Percentiles rank a stretch among this genome's conserved stretches.
Evolutionary conservation across 2,113 vertebrate species (phyloP).

Genomic region (Phainopepla nitens): DNA sequence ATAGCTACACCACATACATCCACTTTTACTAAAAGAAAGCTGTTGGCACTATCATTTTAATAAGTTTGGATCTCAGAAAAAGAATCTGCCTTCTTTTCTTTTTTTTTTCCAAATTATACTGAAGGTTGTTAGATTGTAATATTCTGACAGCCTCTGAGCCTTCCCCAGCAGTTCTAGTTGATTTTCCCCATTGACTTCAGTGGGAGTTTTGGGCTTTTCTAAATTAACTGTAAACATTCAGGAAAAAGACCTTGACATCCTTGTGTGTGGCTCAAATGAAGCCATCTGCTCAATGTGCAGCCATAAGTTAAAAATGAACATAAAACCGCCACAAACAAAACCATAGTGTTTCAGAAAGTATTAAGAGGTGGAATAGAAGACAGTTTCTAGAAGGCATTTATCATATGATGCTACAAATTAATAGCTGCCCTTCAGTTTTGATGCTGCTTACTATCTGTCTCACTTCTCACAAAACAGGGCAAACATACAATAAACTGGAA

Average conservation of each 20-base stretch:
- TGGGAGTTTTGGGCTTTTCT: neutral
- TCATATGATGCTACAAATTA: neutral
- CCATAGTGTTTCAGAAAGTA: neutral
- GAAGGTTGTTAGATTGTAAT: neutral
- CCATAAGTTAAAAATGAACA: neutral
- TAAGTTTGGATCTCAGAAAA: neutral
- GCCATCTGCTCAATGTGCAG: conserved; percentile 8
- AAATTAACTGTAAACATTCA: conserved; percentile 9
- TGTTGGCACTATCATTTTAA: neutral
- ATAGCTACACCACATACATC: neutral
- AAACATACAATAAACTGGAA: neutral
- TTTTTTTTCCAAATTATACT: neutral
- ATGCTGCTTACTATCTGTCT: neutral
- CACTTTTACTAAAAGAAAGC: neutral
- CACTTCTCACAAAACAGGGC: neutral
- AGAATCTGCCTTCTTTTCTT: neutral
- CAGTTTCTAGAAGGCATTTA: neutral
- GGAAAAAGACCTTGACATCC: neutral
- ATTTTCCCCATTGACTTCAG: neutral
- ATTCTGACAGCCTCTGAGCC: neutral
- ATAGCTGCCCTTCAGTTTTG: neutral
- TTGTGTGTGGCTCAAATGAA: neutral
- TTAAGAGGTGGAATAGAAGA: neutral
- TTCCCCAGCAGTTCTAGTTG: conserved; percentile 18
- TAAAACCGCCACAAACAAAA: neutral